A percentile compares a stretch with the other conserved stretches of the same genome.
phyloP scores from a whole-genome alignment of 1,140 invertebrate genomes.

The Zeugodacus cucurbitae region DNA sequence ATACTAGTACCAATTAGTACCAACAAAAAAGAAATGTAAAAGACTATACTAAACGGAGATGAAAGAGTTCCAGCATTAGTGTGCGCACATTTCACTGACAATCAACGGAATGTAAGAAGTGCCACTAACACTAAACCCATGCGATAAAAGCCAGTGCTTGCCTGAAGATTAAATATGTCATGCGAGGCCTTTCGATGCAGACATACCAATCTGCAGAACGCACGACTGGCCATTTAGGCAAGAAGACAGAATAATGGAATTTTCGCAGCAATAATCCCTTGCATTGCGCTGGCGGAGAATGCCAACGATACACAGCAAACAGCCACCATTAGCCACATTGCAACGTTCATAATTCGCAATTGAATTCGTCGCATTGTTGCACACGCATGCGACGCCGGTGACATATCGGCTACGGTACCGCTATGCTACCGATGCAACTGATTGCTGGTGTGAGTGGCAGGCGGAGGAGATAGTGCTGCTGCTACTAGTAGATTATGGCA shows the following conservation, averaged over 20 bases:
- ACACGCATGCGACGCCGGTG: not conserved
- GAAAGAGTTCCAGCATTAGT: too few species aligned
- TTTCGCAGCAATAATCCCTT: not conserved
- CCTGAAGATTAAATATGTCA: not conserved
- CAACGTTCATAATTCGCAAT: not conserved
- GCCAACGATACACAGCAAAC: not conserved
- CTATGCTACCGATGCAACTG: not conserved
- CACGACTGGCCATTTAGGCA: not conserved
- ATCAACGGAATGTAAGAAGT: too few species aligned
- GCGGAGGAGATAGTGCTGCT: too few species aligned
- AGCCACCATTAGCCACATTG: not conserved
- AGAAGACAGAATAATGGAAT: not conserved
- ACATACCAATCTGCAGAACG: not conserved
- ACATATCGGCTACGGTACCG: not conserved
- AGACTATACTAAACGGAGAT: too few species aligned
- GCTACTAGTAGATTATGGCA: not conserved
- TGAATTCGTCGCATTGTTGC: not conserved
- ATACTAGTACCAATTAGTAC: too few species aligned
- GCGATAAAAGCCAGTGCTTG: not conserved
- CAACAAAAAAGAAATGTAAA: too few species aligned
- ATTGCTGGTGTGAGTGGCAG: not conserved
- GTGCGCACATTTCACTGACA: too few species aligned
- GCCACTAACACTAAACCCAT: not conserved
- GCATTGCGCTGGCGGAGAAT: not conserved
- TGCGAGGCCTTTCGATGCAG: not conserved